A percentile compares a stretch with the other conserved stretches of the same genome.
These are phyloP conservation scores for Cromileptes altivelis DNA, from an alignment of 2,113 vertebrate species.

Conservation along the genomic window DNA sequence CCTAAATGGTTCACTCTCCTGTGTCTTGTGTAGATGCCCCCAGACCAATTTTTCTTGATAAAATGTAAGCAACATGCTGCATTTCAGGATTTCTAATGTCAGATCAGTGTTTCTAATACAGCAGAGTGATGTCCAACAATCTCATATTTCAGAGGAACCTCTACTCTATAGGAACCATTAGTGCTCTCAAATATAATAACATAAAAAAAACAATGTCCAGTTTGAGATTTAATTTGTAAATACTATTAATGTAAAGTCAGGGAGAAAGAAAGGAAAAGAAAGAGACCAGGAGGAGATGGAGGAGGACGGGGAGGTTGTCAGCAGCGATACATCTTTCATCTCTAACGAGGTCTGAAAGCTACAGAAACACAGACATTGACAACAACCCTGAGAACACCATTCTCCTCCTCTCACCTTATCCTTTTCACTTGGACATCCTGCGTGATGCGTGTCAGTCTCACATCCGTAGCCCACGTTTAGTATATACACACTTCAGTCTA, in stretches of 20 bases:
- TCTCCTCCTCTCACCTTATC: constrained; percentile 63
- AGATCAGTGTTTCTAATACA: neutral
- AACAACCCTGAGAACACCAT: constrained; percentile 73
- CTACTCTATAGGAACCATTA: neutral
- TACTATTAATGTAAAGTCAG: constrained; percentile 40
- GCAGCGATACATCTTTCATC: constrained; percentile 81
- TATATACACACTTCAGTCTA: constrained; percentile 29
- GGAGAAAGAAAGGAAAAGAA: constrained; percentile 17
- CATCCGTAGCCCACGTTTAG: constrained; percentile 38
- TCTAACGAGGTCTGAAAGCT: constrained; percentile 86
- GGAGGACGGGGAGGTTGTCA: constrained; percentile 72
- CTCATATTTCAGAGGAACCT: neutral
- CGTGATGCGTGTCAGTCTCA: constrained; percentile 54
- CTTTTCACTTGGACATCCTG: constrained; percentile 55
- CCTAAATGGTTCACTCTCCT: constrained; percentile 47
- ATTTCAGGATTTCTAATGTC: constrained; percentile 21
- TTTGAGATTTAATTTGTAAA: constrained; percentile 31
- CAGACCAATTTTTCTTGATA: constrained; percentile 20
- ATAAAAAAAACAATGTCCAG: constrained; percentile 29
- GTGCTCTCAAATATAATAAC: neutral
- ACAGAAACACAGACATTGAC: constrained; percentile 79
- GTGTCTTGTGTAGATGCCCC: constrained; percentile 41
- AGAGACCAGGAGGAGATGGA: constrained; percentile 29
- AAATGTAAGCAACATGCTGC: neutral
- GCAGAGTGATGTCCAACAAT: neutral